Conservation (phyloP, 2,888 invertebrate species). For the Synanthedon myopaeformis region DNA sequence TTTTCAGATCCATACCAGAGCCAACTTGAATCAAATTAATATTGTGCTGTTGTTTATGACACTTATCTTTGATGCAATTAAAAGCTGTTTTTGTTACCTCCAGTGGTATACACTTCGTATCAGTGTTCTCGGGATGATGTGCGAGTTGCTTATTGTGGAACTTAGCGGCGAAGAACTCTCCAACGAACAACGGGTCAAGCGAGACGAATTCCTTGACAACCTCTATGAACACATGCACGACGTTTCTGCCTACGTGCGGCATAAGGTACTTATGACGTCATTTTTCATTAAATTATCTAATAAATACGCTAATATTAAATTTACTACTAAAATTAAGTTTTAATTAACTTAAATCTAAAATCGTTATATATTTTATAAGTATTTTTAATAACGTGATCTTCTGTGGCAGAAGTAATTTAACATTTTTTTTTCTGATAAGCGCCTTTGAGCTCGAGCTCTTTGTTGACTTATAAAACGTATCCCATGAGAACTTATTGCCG, state of each 20-base stretch:
- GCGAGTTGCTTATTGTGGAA: conserved; percentile 79
- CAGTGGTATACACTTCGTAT: conserved; percentile 80
- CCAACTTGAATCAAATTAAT: too few relatives aligned
- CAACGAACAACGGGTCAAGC: conserved; percentile 73
- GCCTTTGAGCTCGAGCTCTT: too few relatives aligned
- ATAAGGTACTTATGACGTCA: conserved; percentile 69
- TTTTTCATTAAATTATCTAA: not conserved
- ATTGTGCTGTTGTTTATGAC: not conserved
- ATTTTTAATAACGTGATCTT: too few relatives aligned
- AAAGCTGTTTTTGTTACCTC: not conserved
- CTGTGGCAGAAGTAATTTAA: too few relatives aligned
- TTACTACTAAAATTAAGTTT: too few relatives aligned
- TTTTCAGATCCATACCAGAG: too few relatives aligned
- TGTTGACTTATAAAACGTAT: too few relatives aligned
- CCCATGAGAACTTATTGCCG: too few relatives aligned
- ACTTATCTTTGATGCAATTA: not conserved
- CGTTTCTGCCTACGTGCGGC: conserved; percentile 84
- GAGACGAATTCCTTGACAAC: conserved; percentile 85
- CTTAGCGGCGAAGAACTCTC: conserved; percentile 79
- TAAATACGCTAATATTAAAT: too few relatives aligned
- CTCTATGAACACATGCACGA: conserved; percentile 88
- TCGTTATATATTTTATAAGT: too few relatives aligned
- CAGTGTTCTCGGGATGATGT: conserved; percentile 85
- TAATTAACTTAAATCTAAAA: too few relatives aligned
- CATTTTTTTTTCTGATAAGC: too few relatives aligned